Evolutionary conservation across 2,113 vertebrate genomes (phyloP), one percentile per base, ranked within the genome.

Genomic region (Catharus minimus): DNA sequence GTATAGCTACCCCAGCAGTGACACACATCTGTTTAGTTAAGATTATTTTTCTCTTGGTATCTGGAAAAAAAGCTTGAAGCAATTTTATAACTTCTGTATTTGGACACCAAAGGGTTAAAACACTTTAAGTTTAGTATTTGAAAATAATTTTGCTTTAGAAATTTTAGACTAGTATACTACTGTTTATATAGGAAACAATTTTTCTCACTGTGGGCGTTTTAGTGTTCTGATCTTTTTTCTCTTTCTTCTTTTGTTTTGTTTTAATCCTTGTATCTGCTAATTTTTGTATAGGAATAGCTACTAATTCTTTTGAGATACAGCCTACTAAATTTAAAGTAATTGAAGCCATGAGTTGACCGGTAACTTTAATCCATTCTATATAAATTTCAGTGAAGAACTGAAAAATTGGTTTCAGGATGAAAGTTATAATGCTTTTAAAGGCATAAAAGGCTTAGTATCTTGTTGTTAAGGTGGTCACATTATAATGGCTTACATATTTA

Each of bases 61-160:
- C 38, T 96, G 73, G 39, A 66, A 50, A 82, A 36, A 43, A 38
- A 7, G 52, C 38, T 88, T 77, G 36, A 89, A 92, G 92, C 82
- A 72, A 92, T 95, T 92, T 94, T 47, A 90, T 85, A 80, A 33
- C 79, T 92, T 93, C 30, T 91, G 56, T 95, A 96, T 95, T 96
- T 97, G 97, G 97, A 98, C 96, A 97, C 97, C 97, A 98, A 98
- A 98, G 97, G 97, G 97, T 98, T 98, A 98, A 98, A 97, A 97
- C 95, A 83, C 90, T 93, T 80, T 18, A 71, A 92, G 82, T 94
- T 89, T 89, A 85, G 61, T 92, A 52, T 95, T 95, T 80, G 80
- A 7, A 93, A 90, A 84, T 92, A 11, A 86, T 92, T 94, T 96
- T 95, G 92, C 69, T 94, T 71, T 97, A 96, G 89, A 95, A 89